These are phyloP conservation scores for Asarcornis scutulata DNA, from an alignment of 2,113 vertebrate genomes.

Conservation along the genomic window DNA sequence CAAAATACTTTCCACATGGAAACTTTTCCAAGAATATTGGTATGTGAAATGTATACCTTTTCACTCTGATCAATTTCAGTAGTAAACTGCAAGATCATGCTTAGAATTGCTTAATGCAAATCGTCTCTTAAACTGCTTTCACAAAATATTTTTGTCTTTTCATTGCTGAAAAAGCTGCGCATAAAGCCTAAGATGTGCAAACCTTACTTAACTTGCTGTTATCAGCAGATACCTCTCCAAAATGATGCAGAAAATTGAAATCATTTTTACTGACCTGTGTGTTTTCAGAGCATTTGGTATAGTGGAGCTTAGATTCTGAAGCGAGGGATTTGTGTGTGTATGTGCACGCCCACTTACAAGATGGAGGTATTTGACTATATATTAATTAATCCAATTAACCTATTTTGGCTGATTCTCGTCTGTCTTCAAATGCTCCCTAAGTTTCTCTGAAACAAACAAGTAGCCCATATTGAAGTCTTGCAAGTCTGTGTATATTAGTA, in stretches of 20 bases:
- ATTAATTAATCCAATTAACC: neutral
- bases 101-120: conserved; percentile 18
- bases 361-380: neutral
- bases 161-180: neutral
- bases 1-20: neutral
- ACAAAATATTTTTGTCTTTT: neutral
- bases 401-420: neutral
- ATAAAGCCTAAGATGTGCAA: neutral
- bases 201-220: neutral
- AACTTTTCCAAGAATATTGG: conserved; percentile 2
- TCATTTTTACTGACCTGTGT: neutral
- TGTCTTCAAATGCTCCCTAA: neutral
- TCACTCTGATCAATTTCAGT: neutral
- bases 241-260: neutral
- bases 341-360: neutral
- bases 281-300: neutral
- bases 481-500: neutral
- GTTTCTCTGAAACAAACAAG: neutral
- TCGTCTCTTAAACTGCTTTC: neutral
- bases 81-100: neutral
- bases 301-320: neutral
- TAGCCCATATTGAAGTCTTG: neutral
- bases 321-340: too few species aligned
- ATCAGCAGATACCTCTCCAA: neutral
- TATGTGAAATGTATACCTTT: neutral